Base-by-base conservation (phyloP, 1,140 invertebrate species). In the Bombus soroeensis region DNA sequence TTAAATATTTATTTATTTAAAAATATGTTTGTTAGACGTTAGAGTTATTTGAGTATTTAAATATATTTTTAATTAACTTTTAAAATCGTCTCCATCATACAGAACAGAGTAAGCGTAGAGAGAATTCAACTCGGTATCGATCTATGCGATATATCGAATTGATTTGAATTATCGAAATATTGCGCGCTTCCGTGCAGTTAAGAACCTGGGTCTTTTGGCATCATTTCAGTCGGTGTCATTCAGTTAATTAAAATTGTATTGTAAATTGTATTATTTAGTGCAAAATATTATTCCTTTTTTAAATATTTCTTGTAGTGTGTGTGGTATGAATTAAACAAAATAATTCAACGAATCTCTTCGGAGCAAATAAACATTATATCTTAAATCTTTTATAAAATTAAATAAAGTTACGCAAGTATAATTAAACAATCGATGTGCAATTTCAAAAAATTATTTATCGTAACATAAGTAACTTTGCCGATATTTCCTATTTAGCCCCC, bases 71-170 rank as follows among this genome's bases (percentile, higher is more conserved):
- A 22, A 66, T 34, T 34, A 41, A 72, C 1, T 39, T 28, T 39
- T 6, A 39, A 72, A 71, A 72, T 39, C 12, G 25, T 28, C 28
- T 13, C 25, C 39, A 39, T 28, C 12, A 28, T n/a, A 39, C 1
- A 4, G 9, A 53, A 25, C 37, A 25, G 5, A 75, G 32, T 53
- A 13, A 12, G 37, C 15, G 4, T 25, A 15, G 28, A 32, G 13
- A 43, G 10, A 5, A 41, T 80, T 68, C 2, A 62, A 82, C 74
- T 41, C 18, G 2, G 28, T 70, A 83, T 83, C 81, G 64, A 77
- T 77, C 12, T n/a, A 37, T 41, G 2, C 25, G 2, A 57, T 41
- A 9, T 68, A 78, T 83, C 74, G 74, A 78, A 78, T 2, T n/a
- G n/a, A 70, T 83, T 57, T 5, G 3, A 37, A 70, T 43, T 70